These are phyloP conservation scores for Myrmecophaga tridactyla DNA, from an alignment of 2,113 vertebrate species.

Conservation along the genomic window DNA sequence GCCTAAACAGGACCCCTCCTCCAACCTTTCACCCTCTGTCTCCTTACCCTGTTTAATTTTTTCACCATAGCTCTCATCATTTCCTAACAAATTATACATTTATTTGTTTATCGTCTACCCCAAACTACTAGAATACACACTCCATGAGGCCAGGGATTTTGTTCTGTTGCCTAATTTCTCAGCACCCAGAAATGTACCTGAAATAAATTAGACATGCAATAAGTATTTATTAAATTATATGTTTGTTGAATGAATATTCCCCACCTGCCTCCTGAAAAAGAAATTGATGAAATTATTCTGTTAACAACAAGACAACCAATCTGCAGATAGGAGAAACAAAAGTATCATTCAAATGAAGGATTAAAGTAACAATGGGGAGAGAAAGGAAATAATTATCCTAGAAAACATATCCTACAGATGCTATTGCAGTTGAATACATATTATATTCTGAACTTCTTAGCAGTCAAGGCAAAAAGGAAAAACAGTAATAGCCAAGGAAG, in stretches of 20 bases:
- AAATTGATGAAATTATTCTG: neutral
- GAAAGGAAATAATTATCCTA: neutral
- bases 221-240: neutral
- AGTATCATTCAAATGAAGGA: neutral
- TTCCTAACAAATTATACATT: neutral
- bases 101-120: neutral
- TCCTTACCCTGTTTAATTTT: neutral
- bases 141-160: neutral
- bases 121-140: neutral
- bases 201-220: neutral
- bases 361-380: neutral
- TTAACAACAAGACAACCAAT: neutral
- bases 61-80: neutral
- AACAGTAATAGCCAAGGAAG: neutral
- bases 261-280: neutral
- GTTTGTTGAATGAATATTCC: neutral
- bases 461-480: slow-evolving; percentile 11
- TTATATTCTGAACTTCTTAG: neutral
- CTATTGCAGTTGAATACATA: neutral
- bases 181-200: neutral
- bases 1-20: neutral
- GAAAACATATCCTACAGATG: neutral
- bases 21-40: neutral
- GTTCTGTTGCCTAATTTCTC: neutral
- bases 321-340: neutral